Evolutionary conservation across 2,888 invertebrate genomes (phyloP), one percentile per base, ranked within the genome.

Genomic region (Platycheirus rosarum): DNA sequence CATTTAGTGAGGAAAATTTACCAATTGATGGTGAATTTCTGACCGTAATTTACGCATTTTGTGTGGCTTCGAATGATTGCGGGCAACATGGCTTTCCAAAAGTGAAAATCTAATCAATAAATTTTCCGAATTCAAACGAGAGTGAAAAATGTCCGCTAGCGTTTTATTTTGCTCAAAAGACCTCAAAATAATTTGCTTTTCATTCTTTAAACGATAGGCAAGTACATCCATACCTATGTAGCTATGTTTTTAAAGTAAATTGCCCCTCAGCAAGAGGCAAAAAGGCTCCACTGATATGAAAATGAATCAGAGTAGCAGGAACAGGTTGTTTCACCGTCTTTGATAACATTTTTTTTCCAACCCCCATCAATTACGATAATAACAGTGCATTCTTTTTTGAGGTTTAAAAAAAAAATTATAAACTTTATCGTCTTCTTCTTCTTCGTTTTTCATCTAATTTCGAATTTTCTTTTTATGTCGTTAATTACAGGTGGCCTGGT

Each of bases 401-500:
- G n/a, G n/a, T n/a, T n/a, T n/a, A n/a, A n/a, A n/a, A n/a, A n/a
- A n/a, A n/a, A n/a, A n/a, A n/a, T 70, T 48, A 29, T 62, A 62
- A 66, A 71, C 65, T 49, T 60, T 65, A 68, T 73, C 74, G 71
- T 76, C 71, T 66, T 84, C 44, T 51, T 55, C 48, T 26, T 37
- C 60, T 57, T 49, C 42, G 35, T 37, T 55, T 20, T 51, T 37
- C 29, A 8, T 73, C 63, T 71, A 73, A 53, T 70, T 66, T 51
- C 11, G 32, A 20, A 26, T 60, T 69, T 74, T 13, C 29, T 32
- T 71, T 76, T n/a, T 37, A 16, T 29, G 37, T 18, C n/a, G 9
- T 9, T 79, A 74, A 73, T 85, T 85, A 8, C 84, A 90, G 90
- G 90, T 90, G 40, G 90, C 90, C 87, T 90, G 90, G 90, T 87